phyloP scores from a whole-genome alignment of 2,113 vertebrate species.

The Globicephala melas region DNA sequence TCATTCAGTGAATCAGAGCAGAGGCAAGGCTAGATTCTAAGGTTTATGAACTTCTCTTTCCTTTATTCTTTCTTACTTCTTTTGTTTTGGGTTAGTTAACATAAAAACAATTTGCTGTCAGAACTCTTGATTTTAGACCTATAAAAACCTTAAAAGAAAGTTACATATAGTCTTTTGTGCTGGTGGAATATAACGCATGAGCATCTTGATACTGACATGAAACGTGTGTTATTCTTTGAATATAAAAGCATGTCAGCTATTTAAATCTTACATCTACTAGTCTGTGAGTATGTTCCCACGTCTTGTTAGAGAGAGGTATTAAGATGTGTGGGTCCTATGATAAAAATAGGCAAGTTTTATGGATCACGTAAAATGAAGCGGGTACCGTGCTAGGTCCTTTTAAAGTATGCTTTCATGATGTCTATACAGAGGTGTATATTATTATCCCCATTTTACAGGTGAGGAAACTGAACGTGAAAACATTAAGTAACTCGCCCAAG shows the following conservation, averaged over 20 bases:
- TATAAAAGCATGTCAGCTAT: background rate
- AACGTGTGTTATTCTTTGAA: background rate
- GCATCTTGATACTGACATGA: background rate
- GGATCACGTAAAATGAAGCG: background rate
- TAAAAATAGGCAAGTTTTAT: background rate
- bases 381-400: background rate
- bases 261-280: background rate
- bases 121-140: conserved; percentile 33
- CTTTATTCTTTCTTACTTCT: conserved; percentile 22
- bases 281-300: background rate
- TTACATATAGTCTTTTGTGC: background rate
- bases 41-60: conserved; percentile 4
- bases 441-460: background rate
- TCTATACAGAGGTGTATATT: background rate
- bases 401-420: background rate
- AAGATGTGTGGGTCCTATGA: background rate
- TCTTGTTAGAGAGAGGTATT: background rate
- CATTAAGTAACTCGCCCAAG: background rate
- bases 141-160: background rate
- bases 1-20: background rate
- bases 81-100: conserved; percentile 39
- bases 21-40: background rate
- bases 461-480: background rate
- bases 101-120: background rate
- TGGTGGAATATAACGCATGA: background rate